Evolutionary conservation across 2,888 invertebrate genomes (phyloP), one percentile per base, ranked within the genome.

Genomic region (Cerastis rubricosa): DNA sequence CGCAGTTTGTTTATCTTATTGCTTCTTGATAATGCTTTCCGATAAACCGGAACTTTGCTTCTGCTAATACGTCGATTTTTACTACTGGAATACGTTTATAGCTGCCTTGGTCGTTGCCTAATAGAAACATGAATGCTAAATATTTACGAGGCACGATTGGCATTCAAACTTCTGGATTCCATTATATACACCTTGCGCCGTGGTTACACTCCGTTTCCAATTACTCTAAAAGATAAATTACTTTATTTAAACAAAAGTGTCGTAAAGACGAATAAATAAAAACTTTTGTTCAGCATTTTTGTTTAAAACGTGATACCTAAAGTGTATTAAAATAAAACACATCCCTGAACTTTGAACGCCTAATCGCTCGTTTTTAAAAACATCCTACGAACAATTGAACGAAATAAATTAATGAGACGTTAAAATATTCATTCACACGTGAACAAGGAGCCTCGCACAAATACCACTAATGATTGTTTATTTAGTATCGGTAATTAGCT

Each of bases 401-500:
- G 54, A 54, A 80, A 80, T 79, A 69, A 80, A 84, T 80, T 81
- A 82, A 83, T 83, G 47, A 73, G 35, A 57, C n/a, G n/a, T 65
- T 75, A 67, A 78, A 74, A 79, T 78, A 87, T 81, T 80, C 68
- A 78, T 85, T 81, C 71, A 82, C 73, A 81, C 77, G 66, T 67
- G 71, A 54, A 77, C 72, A 71, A 73, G 64, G 12, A 78, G n/a
- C 40, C 66, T 64, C 61, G 47, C 67, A 83, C 73, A 75, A 74
- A 68, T 61, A 19, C 68, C 45, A 70, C 65, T 78, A 74, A 78
- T 83, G n/a, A 78, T 71, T 84, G 78, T 86, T 88, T 87, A 84
- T 87, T 84, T 85, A 70, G 68, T 81, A 81, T 81, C 45, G n/a
- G 69, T 82, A 86, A 81, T 87, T 80, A 88, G 80, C 74, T 75